phyloP scores from a whole-genome alignment of 1,140 invertebrate genomes.

The Hydropsyche tenuis region DNA sequence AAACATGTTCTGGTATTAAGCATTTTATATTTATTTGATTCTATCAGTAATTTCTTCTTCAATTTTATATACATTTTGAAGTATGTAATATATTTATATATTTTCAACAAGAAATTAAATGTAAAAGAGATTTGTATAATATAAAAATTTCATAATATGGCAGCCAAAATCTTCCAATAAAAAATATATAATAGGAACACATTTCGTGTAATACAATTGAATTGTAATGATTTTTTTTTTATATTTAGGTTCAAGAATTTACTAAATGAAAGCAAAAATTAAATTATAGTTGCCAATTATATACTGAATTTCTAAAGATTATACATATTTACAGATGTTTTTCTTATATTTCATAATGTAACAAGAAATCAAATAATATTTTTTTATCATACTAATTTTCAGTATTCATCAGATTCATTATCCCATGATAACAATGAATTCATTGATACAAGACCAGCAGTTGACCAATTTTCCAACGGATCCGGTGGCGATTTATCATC shows the following conservation, averaged over 20 bases:
- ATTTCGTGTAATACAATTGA: neutral
- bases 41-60: too few species aligned
- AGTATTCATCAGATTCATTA: slow-evolving; percentile 48
- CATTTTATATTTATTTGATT: too few species aligned
- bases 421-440: slow-evolving; percentile 55
- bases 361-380: neutral
- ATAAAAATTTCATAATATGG: too few species aligned
- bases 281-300: neutral
- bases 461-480: slow-evolving; percentile 59
- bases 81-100: too few species aligned
- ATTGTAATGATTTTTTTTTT: too few species aligned
- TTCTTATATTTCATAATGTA: too few species aligned
- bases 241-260: too few species aligned
- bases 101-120: too few species aligned
- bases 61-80: too few species aligned
- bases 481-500: slow-evolving; percentile 51
- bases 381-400: slow-evolving; percentile 5
- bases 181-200: neutral
- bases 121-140: too few species aligned
- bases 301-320: neutral
- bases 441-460: slow-evolving; percentile 58
- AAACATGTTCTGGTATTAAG: too few species aligned
- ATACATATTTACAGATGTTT: too few species aligned
- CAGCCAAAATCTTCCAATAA: neutral
- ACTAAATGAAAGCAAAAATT: neutral